Conservation (phyloP, 2,888 invertebrate species). For the Amaurobius ferox region DNA sequence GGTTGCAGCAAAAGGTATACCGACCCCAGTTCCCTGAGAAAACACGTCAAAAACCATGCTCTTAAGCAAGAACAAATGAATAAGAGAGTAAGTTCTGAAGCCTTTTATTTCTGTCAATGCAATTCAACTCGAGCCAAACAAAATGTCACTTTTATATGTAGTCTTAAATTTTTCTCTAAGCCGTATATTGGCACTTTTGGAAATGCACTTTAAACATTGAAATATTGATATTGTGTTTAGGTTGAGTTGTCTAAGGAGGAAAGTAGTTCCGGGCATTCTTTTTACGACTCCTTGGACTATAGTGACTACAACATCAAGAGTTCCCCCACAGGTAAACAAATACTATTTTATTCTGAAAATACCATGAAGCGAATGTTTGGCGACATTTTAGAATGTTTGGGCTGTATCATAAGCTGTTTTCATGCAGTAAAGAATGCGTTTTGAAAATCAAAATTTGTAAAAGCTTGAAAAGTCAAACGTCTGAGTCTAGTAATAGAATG, state of each 20-base stretch:
- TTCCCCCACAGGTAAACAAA: constrained; percentile 31
- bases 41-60: constrained; percentile 79
- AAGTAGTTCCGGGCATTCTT: neutral
- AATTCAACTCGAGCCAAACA: neutral
- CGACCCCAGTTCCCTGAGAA: constrained; percentile 81
- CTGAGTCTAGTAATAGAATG: no score
- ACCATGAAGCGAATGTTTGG: neutral
- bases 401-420: no score
- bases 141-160: neutral
- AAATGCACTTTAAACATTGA: neutral
- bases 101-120: neutral
- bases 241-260: constrained; percentile 20
- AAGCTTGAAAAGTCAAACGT: no score
- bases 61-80: constrained; percentile 66
- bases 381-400: no score
- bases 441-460: no score
- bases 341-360: neutral
- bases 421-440: no score
- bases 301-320: constrained; percentile 8
- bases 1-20: constrained; percentile 81
- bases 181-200: neutral
- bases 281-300: neutral
- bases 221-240: constrained; percentile 11
- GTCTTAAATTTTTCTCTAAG: neutral
- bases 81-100: constrained; percentile 67